Conservation (phyloP, 2,113 vertebrate species). For the Zapus hudsonius region DNA sequence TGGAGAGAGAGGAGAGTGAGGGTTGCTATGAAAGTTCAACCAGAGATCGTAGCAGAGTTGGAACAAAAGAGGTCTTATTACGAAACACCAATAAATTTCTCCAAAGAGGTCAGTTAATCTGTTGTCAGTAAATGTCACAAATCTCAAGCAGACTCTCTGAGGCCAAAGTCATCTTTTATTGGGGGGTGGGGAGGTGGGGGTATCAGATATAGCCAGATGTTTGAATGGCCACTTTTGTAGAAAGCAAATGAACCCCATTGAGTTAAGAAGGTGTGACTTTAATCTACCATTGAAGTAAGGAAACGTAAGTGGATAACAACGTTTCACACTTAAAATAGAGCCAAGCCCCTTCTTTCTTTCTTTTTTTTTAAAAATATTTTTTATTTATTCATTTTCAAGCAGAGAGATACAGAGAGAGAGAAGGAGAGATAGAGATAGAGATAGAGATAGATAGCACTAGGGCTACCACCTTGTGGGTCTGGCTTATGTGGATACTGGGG, state of each 20-base stretch:
- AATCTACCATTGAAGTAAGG: background rate
- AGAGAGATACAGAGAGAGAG: too few species aligned
- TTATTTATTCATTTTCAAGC: too few species aligned
- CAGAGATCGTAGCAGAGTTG: background rate
- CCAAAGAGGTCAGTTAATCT: conserved; percentile 2
- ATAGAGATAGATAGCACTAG: too few species aligned
- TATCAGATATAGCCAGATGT: background rate
- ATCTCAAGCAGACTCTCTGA: background rate
- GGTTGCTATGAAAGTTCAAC: background rate
- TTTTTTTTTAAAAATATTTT: too few species aligned
- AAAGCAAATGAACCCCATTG: background rate
- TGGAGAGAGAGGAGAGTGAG: background rate
- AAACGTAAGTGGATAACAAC: background rate
- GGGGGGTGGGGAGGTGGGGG: too few species aligned
- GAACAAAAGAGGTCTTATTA: background rate
- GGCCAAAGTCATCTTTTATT: background rate
- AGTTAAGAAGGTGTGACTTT: background rate
- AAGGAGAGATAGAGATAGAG: too few species aligned
- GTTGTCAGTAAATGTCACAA: conserved; percentile 2
- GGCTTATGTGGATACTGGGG: too few species aligned
- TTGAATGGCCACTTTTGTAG: background rate
- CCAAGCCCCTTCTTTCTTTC: background rate
- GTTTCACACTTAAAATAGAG: background rate
- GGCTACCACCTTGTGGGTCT: too few species aligned
- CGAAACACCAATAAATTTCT: background rate